Evolutionary conservation across 2,797 vertebrate species (phyloP), one percentile per base, ranked within the genome.

Genomic region (Oreortyx pictus): DNA sequence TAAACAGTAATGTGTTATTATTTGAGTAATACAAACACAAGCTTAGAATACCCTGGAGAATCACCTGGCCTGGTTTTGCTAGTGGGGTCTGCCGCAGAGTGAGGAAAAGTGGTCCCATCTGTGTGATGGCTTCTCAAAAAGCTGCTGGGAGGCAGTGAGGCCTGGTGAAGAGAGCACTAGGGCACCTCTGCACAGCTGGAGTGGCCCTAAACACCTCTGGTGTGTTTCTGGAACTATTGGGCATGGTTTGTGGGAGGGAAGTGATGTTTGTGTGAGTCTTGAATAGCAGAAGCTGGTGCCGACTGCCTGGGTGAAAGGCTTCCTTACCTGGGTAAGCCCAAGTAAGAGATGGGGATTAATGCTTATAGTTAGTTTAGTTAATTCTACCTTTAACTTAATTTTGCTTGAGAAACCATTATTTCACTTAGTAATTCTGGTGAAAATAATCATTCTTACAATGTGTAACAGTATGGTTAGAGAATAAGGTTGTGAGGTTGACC

Each of bases 231-330:
- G 43, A 82, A 61, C 14, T 2, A 0, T 4, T 56, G 15, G 20
- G 41, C 14, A 16, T 3, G 3, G 0, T 64, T 18, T 46, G 3
- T 3, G 17, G 9, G 22, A 25, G 33, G 9, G 29, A 57, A 43
- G 39, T 1, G 2, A 35, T 78, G 27, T 33, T 43, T 50, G 3
- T 9, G 19, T 54, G 7, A 59, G 27, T 47, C 11, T 78, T 47
- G 18, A 37, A 50, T 62, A 52, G 62, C 56, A 46, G 24, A 74
- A 29, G 31, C 10, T 23, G 41, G 37, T 65, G n/a, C 47, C 20
- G 24, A n/a, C 19, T n/a, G n/a, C 29, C 52, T 72, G 43, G 37
- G 52, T 8, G 25, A 64, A 25, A 62, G 37, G 29, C 31, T 80
- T 16, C 27, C 5, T 1, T 71, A 46, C 25, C 27, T 49, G 6